phyloP scores from a whole-genome alignment of 2,797 vertebrate species.

The Enteromius radiatus region DNA sequence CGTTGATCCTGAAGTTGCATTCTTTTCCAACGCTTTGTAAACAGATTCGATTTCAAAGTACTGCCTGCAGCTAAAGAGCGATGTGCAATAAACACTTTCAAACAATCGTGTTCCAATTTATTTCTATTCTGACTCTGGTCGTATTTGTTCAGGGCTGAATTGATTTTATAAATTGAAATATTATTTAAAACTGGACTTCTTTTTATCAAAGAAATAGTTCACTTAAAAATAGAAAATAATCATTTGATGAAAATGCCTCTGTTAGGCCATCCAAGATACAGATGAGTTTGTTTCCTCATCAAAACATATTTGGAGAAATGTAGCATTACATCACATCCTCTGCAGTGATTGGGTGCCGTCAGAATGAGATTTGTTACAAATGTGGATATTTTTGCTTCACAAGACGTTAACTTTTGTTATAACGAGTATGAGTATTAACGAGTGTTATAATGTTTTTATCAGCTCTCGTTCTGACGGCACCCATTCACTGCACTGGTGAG shows the following conservation, averaged over 20 bases:
- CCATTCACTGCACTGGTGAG: neutral
- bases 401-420: neutral
- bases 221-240: neutral
- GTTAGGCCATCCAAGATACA: neutral
- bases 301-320: neutral
- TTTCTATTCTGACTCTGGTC: constrained; percentile 3
- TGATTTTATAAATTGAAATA: neutral
- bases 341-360: neutral
- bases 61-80: constrained; percentile 42
- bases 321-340: neutral
- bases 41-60: constrained; percentile 19
- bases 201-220: neutral
- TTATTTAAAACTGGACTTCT: neutral
- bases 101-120: neutral
- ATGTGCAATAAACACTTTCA: constrained; percentile 25
- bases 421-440: no score
- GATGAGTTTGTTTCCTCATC: neutral
- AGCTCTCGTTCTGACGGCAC: neutral
- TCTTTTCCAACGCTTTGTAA: constrained; percentile 17
- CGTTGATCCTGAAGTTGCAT: constrained; percentile 35
- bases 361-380: neutral
- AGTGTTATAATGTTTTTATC: neutral
- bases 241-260: neutral
- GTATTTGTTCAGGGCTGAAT: constrained; percentile 3
- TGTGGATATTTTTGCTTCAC: neutral